Evolutionary conservation across 2,888 invertebrate species (phyloP), one percentile per base, ranked within the genome.

Genomic region (Leptarthrus brevirostris): DNA sequence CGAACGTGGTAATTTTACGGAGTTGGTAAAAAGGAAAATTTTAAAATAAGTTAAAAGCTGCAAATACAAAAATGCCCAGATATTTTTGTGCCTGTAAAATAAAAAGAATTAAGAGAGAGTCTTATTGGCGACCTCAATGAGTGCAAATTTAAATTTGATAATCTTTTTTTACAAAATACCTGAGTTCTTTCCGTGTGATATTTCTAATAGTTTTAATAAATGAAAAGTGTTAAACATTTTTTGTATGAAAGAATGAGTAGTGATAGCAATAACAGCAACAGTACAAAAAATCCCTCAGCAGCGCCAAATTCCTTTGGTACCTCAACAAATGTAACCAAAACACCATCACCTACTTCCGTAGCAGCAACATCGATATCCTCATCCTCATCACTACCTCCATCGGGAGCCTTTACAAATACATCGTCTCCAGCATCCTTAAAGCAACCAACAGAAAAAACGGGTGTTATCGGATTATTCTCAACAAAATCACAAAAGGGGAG

Each of bases 401-500:
- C 56, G 77, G 78, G 77, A 76, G 78, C 75, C 72, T 79, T 74
- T 61, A 78, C 74, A 22, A 77, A 76, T 61, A 76, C 75, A 73
- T 76, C 77, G 56, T 75, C 74, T 74, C 58, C 76, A 76, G 64
- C 75, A 56, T 70, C 72, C 22, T 73, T 78, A 12, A 77, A 77
- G 72, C 69, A 75, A 10, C 58, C 74, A 49, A 73, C 75, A 26
- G 76, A 74, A 26, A 75, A 74, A 16, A 49, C 74, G 20, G 74
- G 53, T 20, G 72, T 61, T 54, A 49, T 73, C 18, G 74, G 75
- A 73, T 53, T 75, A n/a, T 64, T 78, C 30, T 76, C 74, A 58
- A 79, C 75, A 71, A 89, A 87, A 85, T 88, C 86, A 84, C 89
- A 90, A 82, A 93, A 92, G 83, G 90, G 90, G 79, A 90, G 92